These are phyloP conservation scores for Tetraodon nigroviridis DNA, from an alignment of 2,113 vertebrate genomes.

Conservation along the genomic window DNA sequence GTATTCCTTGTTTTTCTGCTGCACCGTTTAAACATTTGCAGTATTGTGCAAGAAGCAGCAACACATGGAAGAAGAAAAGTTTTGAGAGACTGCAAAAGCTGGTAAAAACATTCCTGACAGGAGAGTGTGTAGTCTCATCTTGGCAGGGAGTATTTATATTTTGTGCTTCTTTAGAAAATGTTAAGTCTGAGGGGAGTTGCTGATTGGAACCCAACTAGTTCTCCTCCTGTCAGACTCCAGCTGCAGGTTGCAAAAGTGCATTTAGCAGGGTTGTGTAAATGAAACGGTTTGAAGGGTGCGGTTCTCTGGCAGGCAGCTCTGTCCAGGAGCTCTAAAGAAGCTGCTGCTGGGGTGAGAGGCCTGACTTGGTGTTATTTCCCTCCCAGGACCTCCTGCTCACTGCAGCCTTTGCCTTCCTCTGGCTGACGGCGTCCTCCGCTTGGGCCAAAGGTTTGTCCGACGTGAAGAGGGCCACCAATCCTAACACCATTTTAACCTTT, in stretches of 20 bases:
- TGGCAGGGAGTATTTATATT: background rate
- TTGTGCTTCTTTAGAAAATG: background rate
- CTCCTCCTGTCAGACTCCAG: slow-evolving; percentile 11
- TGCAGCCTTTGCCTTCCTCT: slow-evolving; percentile 84
- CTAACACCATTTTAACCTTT: slow-evolving; percentile 58
- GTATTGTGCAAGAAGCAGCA: background rate
- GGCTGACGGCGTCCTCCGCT: slow-evolving; percentile 87
- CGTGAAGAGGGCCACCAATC: slow-evolving; percentile 80
- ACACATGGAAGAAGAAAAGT: background rate
- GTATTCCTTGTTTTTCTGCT: background rate
- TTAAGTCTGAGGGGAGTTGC: background rate
- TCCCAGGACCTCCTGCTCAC: slow-evolving; percentile 87
- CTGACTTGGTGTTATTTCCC: background rate
- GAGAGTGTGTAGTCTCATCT: background rate
- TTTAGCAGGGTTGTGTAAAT: slow-evolving; percentile 51
- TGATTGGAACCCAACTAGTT: slow-evolving; percentile 1
- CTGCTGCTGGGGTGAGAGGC: background rate
- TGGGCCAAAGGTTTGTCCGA: slow-evolving; percentile 91
- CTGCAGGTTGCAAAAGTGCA: slow-evolving; percentile 23
- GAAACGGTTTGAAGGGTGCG: slow-evolving; percentile 27
- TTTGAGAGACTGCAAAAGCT: background rate
- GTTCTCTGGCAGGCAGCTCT: background rate
- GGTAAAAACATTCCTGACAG: background rate
- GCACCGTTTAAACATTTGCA: slow-evolving; percentile 5
- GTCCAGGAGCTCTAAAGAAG: background rate